Conservation (phyloP, 2,888 invertebrate genomes). For the Eledona agricola region DNA sequence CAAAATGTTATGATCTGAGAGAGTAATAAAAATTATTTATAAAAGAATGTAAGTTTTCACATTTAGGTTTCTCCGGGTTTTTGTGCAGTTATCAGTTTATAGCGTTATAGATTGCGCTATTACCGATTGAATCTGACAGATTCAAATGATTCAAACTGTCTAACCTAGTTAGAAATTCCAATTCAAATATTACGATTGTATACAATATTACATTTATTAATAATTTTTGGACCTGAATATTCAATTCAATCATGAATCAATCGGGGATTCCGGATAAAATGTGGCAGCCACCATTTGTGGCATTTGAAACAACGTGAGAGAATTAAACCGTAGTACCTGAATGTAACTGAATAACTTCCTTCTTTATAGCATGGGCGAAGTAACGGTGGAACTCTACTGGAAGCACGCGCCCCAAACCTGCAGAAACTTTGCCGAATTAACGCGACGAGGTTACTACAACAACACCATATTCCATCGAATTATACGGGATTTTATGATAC, state of each 20-base stretch:
- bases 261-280: constrained; percentile 85
- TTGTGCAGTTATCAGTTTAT: no score
- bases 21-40: no score
- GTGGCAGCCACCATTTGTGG: constrained; percentile 87
- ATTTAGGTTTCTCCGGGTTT: no score
- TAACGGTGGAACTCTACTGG: constrained; percentile 96
- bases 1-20: no score
- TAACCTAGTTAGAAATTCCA: constrained; percentile 3
- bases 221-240: constrained; percentile 41
- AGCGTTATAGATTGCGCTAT: no score
- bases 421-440: constrained; percentile 94
- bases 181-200: neutral
- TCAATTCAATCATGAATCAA: constrained; percentile 66
- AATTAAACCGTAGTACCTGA: no score
- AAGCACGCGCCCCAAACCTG: constrained; percentile 98
- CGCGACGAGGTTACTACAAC: constrained; percentile 94
- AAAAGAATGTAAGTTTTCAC: no score
- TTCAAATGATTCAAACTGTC: constrained; percentile 6
- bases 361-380: constrained; percentile 85
- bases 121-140: no score
- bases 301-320: constrained; percentile 86
- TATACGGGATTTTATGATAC: constrained; percentile 92
- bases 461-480: constrained; percentile 96
- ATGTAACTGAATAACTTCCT: constrained; percentile 25
- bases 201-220: neutral